A percentile compares a stretch with the other conserved stretches of the same genome.
Evolutionary conservation across 2,888 invertebrate genomes (phyloP).

Genomic region (Branchipolynoe longqiensis): DNA sequence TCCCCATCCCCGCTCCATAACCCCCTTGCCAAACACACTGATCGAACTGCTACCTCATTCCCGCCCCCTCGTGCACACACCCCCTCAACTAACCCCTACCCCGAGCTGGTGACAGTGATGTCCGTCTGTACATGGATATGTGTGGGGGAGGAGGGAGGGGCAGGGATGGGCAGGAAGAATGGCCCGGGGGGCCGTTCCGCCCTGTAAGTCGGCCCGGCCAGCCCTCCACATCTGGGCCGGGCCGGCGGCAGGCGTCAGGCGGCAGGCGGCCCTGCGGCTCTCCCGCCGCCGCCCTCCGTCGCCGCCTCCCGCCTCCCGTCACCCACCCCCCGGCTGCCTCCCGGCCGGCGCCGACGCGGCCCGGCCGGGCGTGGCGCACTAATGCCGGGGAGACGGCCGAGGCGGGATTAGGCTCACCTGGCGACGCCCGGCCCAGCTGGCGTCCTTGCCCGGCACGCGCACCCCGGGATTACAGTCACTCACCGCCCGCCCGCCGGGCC

Average conservation of each 20-base stretch:
- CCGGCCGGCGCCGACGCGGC: neutral
- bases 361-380: slow-evolving; percentile 1
- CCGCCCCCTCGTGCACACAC: neutral
- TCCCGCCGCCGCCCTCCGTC: too few species aligned
- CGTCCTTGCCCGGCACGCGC: neutral
- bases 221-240: slow-evolving; percentile 1
- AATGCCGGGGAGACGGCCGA: neutral
- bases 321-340: neutral
- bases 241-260: neutral
- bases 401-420: slow-evolving; percentile 16
- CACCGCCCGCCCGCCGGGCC: neutral
- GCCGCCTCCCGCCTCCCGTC: too few species aligned
- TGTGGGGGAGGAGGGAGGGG: too few species aligned
- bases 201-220: slow-evolving; percentile 11
- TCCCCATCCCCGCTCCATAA: too few species aligned
- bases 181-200: neutral
- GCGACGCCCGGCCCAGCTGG: slow-evolving; percentile 33
- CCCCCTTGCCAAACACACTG: too few species aligned
- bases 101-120: neutral
- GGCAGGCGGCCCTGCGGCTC: too few species aligned
- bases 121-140: neutral
- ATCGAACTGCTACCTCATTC: neutral
- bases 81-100: neutral
- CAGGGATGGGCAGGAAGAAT: too few species aligned
- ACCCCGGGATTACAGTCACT: neutral